Conservation (phyloP, 2,888 invertebrate genomes). For the Epicampocera succincta region DNA sequence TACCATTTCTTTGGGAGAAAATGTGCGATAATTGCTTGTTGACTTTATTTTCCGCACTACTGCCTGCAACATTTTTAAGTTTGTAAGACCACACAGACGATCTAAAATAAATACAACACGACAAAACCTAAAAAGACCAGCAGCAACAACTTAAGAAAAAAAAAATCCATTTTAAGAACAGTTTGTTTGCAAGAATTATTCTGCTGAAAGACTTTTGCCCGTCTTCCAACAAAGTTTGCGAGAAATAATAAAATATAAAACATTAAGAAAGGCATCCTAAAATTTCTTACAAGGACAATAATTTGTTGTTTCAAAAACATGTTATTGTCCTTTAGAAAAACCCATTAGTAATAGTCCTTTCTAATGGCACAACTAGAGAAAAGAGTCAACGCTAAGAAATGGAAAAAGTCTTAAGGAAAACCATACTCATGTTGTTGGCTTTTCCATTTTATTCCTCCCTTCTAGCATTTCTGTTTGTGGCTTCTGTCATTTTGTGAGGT, state of each 20-base stretch:
- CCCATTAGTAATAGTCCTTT: constrained; percentile 49
- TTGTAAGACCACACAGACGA: constrained; percentile 31
- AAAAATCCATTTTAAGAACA: constrained; percentile 14
- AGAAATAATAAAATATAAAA: constrained; percentile 15
- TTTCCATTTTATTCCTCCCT: neutral
- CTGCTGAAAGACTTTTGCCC: neutral
- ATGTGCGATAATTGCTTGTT: constrained; percentile 73
- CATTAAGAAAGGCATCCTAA: constrained; percentile 42
- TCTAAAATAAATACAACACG: constrained; percentile 29
- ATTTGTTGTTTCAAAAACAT: constrained; percentile 46
- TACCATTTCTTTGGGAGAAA: constrained; percentile 24
- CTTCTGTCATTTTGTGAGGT: constrained; percentile 26
- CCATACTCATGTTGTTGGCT: neutral
- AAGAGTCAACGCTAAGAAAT: neutral
- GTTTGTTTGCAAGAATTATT: constrained; percentile 19
- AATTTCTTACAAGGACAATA: constrained; percentile 43
- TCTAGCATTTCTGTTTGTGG: neutral
- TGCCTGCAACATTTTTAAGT: constrained; percentile 60
- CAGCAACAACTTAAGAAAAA: constrained; percentile 6
- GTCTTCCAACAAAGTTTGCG: neutral
- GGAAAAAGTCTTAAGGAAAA: constrained; percentile 51
- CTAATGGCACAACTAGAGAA: neutral
- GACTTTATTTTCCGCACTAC: constrained; percentile 71
- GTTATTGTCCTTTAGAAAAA: constrained; percentile 42
- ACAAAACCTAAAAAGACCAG: neutral